phyloP scores from a whole-genome alignment of 2,797 vertebrate genomes.

The Harpagifer antarcticus region DNA sequence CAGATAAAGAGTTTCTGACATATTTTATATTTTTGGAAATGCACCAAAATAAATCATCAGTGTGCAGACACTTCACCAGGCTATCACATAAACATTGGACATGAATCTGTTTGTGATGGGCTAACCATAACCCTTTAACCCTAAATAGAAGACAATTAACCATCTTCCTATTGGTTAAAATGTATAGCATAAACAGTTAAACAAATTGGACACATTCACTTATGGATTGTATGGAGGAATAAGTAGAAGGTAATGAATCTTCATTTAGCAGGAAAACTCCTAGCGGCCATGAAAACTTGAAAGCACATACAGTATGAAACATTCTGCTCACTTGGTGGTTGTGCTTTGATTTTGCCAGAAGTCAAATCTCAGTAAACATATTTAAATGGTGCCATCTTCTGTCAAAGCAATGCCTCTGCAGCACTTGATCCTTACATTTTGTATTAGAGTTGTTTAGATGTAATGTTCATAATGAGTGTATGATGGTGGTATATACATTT shows the following conservation, averaged over 20 bases:
- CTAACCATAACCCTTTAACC: neutral
- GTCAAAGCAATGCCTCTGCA: constrained; percentile 2
- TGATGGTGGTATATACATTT: neutral
- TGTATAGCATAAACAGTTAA: constrained; percentile 24
- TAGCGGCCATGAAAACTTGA: constrained; percentile 7
- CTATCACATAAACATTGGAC: constrained; percentile 3
- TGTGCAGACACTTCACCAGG: neutral
- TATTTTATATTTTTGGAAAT: constrained; percentile 29
- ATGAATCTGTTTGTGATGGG: constrained; percentile 5
- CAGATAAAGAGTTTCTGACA: constrained; percentile 44
- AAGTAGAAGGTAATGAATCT: constrained; percentile 3
- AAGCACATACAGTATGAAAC: constrained; percentile 1
- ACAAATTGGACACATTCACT: constrained; percentile 28
- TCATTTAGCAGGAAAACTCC: neutral
- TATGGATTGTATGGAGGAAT: neutral
- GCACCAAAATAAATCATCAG: constrained; percentile 13
- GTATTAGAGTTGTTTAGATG: neutral
- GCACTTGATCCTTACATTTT: neutral
- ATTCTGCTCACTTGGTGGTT: constrained; percentile 20
- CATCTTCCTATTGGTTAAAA: constrained; percentile 12
- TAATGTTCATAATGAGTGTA: neutral
- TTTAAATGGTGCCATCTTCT: constrained; percentile 56
- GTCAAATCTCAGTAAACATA: neutral
- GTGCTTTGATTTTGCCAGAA: neutral
- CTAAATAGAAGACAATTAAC: constrained; percentile 1